These are phyloP conservation scores for Noctua pronuba DNA, from an alignment of 2,888 invertebrate genomes.

Conservation along the genomic window DNA sequence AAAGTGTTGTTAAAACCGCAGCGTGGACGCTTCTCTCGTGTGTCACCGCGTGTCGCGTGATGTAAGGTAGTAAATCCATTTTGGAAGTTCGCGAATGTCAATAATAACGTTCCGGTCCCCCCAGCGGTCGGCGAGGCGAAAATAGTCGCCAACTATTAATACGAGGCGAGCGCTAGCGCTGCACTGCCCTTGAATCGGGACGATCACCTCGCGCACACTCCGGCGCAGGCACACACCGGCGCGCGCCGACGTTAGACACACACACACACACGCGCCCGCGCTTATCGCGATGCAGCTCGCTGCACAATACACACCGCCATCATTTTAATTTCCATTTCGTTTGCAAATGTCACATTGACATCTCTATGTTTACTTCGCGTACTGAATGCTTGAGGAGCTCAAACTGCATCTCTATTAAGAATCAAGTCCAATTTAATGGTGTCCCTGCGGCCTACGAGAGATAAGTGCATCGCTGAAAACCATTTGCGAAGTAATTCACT, in stretches of 20 bases:
- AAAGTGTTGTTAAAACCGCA: slow-evolving; percentile 15
- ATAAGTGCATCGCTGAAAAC: slow-evolving; percentile 13
- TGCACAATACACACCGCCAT: slow-evolving; percentile 84
- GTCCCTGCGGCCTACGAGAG: slow-evolving; percentile 20
- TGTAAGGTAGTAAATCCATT: slow-evolving; percentile 78
- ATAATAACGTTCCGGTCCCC: slow-evolving; percentile 88
- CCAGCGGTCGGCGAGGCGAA: slow-evolving; percentile 85
- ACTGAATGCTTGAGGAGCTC: slow-evolving; percentile 65
- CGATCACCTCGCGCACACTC: slow-evolving; percentile 88
- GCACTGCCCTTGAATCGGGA: slow-evolving; percentile 90
- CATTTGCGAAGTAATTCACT: slow-evolving; percentile 33
- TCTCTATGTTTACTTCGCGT: slow-evolving; percentile 73
- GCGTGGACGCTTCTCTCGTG: slow-evolving; percentile 50
- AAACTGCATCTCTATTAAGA: slow-evolving; percentile 51
- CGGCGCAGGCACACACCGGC: slow-evolving; percentile 74
- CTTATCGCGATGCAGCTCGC: slow-evolving; percentile 84
- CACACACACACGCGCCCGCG: slow-evolving; percentile 70
- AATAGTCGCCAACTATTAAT: slow-evolving; percentile 90
- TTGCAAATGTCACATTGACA: slow-evolving; percentile 83
- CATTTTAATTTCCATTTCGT: slow-evolving; percentile 88
- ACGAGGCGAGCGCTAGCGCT: slow-evolving; percentile 87
- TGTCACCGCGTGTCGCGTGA: slow-evolving; percentile 68
- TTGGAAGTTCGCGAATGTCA: slow-evolving; percentile 89
- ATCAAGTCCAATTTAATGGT: slow-evolving; percentile 37
- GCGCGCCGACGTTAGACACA: slow-evolving; percentile 67